These are phyloP conservation scores for Aphodius granarius DNA, from an alignment of 2,888 invertebrate species.

Conservation along the genomic window DNA sequence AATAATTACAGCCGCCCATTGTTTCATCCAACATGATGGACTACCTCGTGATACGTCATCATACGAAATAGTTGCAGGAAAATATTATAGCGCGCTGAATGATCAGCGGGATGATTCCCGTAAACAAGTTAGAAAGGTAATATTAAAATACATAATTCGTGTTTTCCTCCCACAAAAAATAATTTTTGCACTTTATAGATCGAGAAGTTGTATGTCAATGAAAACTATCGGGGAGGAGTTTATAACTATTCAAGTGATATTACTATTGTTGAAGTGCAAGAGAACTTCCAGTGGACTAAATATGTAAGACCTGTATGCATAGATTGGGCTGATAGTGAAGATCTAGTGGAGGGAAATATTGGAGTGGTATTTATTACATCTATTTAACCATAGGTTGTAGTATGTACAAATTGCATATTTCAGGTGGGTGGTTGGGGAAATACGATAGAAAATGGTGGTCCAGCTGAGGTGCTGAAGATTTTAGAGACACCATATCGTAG, in stretches of 20 bases:
- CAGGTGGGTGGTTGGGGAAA: slow-evolving; percentile 46
- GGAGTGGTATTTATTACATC: slow-evolving; percentile 33
- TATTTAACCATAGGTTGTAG: slow-evolving; percentile 20
- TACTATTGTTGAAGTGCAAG: slow-evolving; percentile 44
- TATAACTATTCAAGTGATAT: slow-evolving; percentile 44
- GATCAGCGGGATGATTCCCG: slow-evolving; percentile 36
- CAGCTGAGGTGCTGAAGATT: slow-evolving; percentile 38
- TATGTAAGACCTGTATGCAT: slow-evolving; percentile 49
- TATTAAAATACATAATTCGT: too few relatives aligned
- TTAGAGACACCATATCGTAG: slow-evolving; percentile 28
- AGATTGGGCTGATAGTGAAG: slow-evolving; percentile 26
- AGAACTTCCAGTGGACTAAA: slow-evolving; percentile 39
- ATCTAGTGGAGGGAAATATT: slow-evolving; percentile 22
- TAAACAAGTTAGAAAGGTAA: slow-evolving; percentile 14
- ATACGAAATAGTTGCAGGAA: slow-evolving; percentile 43
- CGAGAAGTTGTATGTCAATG: slow-evolving; percentile 32
- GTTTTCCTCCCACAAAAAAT: too few relatives aligned
- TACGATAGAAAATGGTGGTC: slow-evolving; percentile 34
- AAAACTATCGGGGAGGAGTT: slow-evolving; percentile 36
- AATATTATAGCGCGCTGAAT: slow-evolving; percentile 42
- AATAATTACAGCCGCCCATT: slow-evolving; percentile 36
- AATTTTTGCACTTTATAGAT: slow-evolving; percentile 37
- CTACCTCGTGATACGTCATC: slow-evolving; percentile 14
- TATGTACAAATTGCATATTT: slow-evolving; percentile 40
- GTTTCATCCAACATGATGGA: slow-evolving; percentile 37